Base-by-base conservation (phyloP, 2,113 vertebrate species). In the Platycercus adscitus region DNA sequence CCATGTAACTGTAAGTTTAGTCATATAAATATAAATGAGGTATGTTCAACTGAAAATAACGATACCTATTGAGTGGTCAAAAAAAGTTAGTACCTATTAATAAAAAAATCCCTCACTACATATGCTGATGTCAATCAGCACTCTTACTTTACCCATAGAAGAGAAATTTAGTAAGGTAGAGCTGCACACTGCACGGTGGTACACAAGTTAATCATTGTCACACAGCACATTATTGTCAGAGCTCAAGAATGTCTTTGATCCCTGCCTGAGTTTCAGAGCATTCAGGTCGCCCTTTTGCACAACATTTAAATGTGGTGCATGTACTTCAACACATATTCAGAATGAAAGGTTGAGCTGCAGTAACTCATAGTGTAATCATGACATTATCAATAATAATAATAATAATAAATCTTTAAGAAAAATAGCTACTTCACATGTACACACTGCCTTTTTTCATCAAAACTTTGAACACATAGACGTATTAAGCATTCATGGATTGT, bases 181-280 rank as follows among this genome's bases (percentile, higher is more conserved):
- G 50, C 46, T 83, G 46, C 64, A 24, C 66, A 26, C 55, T 31
- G 15, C 84, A 46, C 17, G 47, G 61, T 29, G 49, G 81, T 83
- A 73, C 14, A 58, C n/a, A 65, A 92, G 56, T 92, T 95, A 88
- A 91, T 88, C 88, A 69, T 56, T 6, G 2, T 81, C 81, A 86
- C 88, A 73, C 64, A 90, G 86, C 47, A 73, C 44, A 1, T 71
- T 47, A 81, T 71, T 96, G 86, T 92, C 88, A 94, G 86, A 88
- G 60, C 77, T 83, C 43, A 83, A 81, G 90, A 90, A 86, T 81
- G 68, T n/a, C 83, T 95, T 91, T 93, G 82, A 91, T 90, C 90
- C 92, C 56, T 46, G 13, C 86, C 86, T 92, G 60, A 61, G 80
- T 81, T 89, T 65, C 89, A 71, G 61, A 92, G 56, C 61, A 29